A percentile compares a stretch with the other conserved stretches of the same genome.
phyloP scores from a whole-genome alignment of 2,888 invertebrate genomes.

The Nebria salina region DNA sequence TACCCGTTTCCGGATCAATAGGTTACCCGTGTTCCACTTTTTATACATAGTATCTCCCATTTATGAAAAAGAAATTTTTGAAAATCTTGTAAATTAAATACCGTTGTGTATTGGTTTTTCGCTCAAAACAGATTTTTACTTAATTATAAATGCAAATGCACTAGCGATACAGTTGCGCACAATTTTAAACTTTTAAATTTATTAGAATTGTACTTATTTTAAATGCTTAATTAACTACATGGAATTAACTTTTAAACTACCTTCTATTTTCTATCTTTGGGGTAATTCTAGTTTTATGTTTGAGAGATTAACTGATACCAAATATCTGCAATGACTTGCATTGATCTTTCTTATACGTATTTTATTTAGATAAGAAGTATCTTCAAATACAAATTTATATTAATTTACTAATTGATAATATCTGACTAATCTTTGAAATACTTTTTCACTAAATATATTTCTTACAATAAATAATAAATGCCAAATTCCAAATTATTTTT shows the following conservation, averaged over 20 bases:
- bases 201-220: background rate
- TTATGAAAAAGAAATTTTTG: conserved; percentile 1
- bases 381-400: no score
- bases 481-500: no score
- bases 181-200: background rate
- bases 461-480: no score
- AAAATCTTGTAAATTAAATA: background rate
- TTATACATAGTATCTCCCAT: background rate
- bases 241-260: background rate
- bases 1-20: background rate
- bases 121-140: background rate
- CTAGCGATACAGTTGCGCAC: background rate
- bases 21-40: background rate
- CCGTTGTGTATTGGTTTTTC: background rate
- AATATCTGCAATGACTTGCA: no score
- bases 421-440: no score
- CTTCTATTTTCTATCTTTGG: no score
- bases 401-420: no score
- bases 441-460: no score
- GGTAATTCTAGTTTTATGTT: no score
- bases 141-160: background rate
- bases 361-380: no score
- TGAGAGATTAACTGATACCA: no score
- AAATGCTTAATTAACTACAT: background rate
- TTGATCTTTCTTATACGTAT: no score